Percentiles rank a stretch among this genome's conserved stretches.
phyloP scores from a whole-genome alignment of 2,113 vertebrate genomes.

The Odobenus rosmarus region DNA sequence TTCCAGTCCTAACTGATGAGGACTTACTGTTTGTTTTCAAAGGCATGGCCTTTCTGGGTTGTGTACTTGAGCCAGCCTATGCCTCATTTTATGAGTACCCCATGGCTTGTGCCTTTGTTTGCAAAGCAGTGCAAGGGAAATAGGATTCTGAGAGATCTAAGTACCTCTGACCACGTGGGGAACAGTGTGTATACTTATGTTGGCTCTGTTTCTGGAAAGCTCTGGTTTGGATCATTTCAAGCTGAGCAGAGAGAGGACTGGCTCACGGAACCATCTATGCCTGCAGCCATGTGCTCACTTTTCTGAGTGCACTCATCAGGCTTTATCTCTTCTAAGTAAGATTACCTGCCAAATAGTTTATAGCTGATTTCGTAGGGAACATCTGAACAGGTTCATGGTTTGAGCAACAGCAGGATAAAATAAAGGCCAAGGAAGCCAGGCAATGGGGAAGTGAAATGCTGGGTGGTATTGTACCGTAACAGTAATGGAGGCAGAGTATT shows the following conservation, averaged over 20 bases:
- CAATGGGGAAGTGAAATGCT: not conserved
- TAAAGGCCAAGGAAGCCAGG: not conserved
- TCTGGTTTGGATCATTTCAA: not conserved
- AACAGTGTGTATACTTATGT: too few species aligned
- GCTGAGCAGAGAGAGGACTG: not conserved
- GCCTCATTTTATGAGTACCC: not conserved
- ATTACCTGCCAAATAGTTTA: not conserved
- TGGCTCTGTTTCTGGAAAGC: not conserved
- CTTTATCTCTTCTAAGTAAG: not conserved
- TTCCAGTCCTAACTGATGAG: not conserved
- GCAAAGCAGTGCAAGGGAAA: not conserved
- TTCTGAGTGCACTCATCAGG: not conserved
- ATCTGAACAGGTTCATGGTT: not conserved
- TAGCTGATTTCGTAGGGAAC: not conserved
- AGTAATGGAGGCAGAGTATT: not conserved
- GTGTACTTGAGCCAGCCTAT: not conserved
- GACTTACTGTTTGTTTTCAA: not conserved
- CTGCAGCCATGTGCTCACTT: not conserved
- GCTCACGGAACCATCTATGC: too few species aligned
- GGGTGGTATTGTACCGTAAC: not conserved
- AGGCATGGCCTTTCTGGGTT: not conserved
- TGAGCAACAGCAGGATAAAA: not conserved
- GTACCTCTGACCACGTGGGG: rapidly evolving
- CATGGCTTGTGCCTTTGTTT: not conserved
- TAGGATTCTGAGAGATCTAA: not conserved